These are phyloP conservation scores for Aurelia aurita complex sp. Pacific DNA, from an alignment of 30 jellyfish, hydroid and myxozoan genomes.

Conservation along the genomic window DNA sequence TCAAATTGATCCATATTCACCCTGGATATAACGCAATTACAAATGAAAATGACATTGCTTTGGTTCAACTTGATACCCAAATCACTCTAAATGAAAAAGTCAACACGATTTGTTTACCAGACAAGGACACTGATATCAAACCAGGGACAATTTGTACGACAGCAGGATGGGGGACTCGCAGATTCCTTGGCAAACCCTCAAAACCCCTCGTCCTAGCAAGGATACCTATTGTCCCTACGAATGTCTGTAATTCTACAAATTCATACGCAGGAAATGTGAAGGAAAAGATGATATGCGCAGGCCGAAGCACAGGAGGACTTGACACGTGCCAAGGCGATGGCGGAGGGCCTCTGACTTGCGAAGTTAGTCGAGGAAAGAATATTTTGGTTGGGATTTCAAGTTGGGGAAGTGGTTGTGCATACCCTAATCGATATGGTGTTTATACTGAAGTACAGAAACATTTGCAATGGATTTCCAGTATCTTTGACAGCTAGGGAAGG, in stretches of 20 bases:
- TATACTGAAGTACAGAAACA: constrained; percentile 81
- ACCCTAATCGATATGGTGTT: constrained; percentile 88
- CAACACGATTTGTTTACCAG: constrained; percentile 75
- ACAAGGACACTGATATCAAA: constrained; percentile 11
- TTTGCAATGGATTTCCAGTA: constrained; percentile 67
- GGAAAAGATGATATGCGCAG: constrained; percentile 91
- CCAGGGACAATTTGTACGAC: constrained; percentile 70
- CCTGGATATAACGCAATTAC: constrained; percentile 81
- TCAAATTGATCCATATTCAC: constrained; percentile 71
- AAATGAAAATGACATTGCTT: constrained; percentile 85
- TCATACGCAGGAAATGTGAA: constrained; percentile 70
- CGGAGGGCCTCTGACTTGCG: constrained; percentile 92
- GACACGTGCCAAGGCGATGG: constrained; percentile 99
- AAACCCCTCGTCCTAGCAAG: constrained; percentile 68
- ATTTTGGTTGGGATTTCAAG: constrained; percentile 81
- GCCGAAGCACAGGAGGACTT: constrained; percentile 67
- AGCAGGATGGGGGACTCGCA: constrained; percentile 96
- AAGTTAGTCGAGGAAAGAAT: constrained; percentile 29
- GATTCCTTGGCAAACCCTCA: constrained; percentile 85
- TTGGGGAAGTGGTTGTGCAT: constrained; percentile 99
- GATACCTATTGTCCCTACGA: constrained; percentile 61
- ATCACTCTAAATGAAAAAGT: constrained; percentile 60
- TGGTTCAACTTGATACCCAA: constrained; percentile 52
- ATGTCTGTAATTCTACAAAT: constrained; percentile 56
- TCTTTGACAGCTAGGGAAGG: constrained; percentile 8